Evolutionary conservation across 2,797 vertebrate genomes (phyloP).

Genomic region (Anguilla marmorata): DNA sequence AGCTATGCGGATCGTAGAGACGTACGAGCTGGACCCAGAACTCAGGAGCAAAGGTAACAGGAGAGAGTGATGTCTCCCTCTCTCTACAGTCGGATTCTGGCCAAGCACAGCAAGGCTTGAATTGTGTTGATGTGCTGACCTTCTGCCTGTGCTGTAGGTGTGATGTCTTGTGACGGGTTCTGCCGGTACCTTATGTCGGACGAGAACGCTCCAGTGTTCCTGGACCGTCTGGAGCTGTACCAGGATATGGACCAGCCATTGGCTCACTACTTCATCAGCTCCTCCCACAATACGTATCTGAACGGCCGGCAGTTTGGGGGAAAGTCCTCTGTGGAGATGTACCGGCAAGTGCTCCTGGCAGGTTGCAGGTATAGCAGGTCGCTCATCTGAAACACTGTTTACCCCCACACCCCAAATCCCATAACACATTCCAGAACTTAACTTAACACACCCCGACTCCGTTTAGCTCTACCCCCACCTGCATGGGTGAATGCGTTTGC

Average conservation of each 20-base stretch:
- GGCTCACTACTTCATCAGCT: constrained; percentile 97
- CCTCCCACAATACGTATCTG: constrained; percentile 97
- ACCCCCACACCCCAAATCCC: neutral
- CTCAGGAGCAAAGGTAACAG: constrained; percentile 86
- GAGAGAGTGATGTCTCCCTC: too few species aligned
- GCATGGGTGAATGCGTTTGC: neutral
- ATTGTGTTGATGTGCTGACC: neutral
- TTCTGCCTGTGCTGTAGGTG: constrained; percentile 63
- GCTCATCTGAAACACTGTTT: neutral
- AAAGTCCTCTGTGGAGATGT: constrained; percentile 97
- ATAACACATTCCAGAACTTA: neutral
- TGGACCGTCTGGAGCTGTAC: constrained; percentile 93
- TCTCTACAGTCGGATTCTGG: neutral
- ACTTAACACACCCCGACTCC: neutral
- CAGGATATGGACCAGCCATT: constrained; percentile 98
- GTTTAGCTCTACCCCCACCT: neutral
- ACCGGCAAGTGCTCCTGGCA: constrained; percentile 92
- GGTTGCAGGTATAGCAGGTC: constrained; percentile 84
- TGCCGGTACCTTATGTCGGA: constrained; percentile 99
- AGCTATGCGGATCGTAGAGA: constrained; percentile 95
- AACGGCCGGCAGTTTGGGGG: constrained; percentile 96
- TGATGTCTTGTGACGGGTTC: constrained; percentile 94
- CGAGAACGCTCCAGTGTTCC: constrained; percentile 95
- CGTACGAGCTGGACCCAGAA: constrained; percentile 87
- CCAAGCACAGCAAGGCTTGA: neutral